These are phyloP conservation scores for Asbolus verrucosus DNA, from an alignment of 1,140 invertebrate genomes.

Conservation along the genomic window DNA sequence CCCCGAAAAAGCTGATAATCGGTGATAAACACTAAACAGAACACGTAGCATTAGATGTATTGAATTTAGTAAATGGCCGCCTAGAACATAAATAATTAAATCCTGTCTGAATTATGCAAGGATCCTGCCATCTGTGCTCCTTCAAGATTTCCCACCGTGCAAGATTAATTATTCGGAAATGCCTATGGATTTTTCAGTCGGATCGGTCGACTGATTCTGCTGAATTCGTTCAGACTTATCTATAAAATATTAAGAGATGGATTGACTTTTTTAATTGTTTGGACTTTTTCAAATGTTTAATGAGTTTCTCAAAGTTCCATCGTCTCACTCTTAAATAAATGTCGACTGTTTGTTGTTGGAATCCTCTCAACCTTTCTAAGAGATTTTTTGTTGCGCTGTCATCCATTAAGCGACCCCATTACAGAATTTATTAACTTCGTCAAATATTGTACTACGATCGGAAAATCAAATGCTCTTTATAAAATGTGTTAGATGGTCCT, in stretches of 20 bases:
- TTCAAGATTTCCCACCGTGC: constrained; percentile 30
- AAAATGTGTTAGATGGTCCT: too few species aligned
- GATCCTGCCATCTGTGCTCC: constrained; percentile 21
- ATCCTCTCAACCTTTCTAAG: neutral
- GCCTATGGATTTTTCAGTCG: constrained; percentile 17
- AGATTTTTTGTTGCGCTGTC: too few species aligned
- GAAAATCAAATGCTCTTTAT: too few species aligned
- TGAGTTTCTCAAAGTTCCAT: constrained; percentile 10
- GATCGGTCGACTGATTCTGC: neutral
- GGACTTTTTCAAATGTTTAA: constrained; percentile 33
- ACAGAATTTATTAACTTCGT: too few species aligned
- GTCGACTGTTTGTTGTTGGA: neutral
- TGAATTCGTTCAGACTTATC: neutral
- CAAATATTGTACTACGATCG: too few species aligned
- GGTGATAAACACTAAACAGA: constrained; percentile 27
- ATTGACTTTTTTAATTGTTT: constrained; percentile 29
- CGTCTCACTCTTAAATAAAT: constrained; percentile 1
- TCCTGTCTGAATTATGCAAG: constrained; percentile 27
- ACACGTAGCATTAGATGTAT: constrained; percentile 25
- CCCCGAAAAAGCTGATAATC: constrained; percentile 1
- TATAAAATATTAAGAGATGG: constrained; percentile 6
- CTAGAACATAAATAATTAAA: constrained; percentile 32
- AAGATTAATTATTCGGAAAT: constrained; percentile 37
- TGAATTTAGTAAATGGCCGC: constrained; percentile 23
- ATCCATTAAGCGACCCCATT: too few species aligned